Base-by-base conservation (phyloP, 2,797 vertebrate genomes). In the Sebastes nivosus region DNA sequence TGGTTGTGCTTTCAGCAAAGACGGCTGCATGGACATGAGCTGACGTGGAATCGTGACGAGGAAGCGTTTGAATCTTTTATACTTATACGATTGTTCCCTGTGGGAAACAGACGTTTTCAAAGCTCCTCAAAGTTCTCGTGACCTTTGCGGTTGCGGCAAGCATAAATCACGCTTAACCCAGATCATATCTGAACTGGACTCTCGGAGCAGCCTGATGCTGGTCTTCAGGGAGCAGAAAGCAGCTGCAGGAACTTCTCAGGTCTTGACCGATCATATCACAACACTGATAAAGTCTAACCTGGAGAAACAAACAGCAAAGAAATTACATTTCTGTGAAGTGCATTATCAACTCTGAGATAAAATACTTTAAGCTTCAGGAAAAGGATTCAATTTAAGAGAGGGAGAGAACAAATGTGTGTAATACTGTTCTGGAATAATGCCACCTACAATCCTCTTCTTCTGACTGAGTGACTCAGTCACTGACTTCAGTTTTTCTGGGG, bases 311-410 rank as follows among this genome's bases (percentile, higher is more conserved):
- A 73, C 65, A 54, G 8, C 36, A 60, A 68, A 77, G 32, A 79
- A 76, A 88, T 68, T 27, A 12, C 66, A 80, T 90, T 87, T 76
- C 69, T 77, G 68, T 76, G 64, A 72, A 77, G 61, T 38, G 27
- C 18, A 64, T 89, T 83, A 87, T 84, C 73, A 82, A 20, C 50
- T 36, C 34, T 2, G 57, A 83, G 81, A 88, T 86, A 70, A 86
- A 88, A 81, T 52, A 81, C 77, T 67, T 61, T 27, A 58, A 84
- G 63, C 76, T 80, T 38, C 71, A 55, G 60, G 14, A 11, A 38
- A 57, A 80, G 77, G 79, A 87, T 87, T 81, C 29, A 9, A 90
- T 87, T 86, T 72, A 52, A 69, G 80, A 32, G 54, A 60, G 58
- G 29, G 11, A 13, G 75, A 60, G 75, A 82, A 88, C 38, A 78